A percentile compares a stretch with the other conserved stretches of the same genome.
Conservation (phyloP, 2,113 vertebrate genomes). For the Mungos mungo region DNA sequence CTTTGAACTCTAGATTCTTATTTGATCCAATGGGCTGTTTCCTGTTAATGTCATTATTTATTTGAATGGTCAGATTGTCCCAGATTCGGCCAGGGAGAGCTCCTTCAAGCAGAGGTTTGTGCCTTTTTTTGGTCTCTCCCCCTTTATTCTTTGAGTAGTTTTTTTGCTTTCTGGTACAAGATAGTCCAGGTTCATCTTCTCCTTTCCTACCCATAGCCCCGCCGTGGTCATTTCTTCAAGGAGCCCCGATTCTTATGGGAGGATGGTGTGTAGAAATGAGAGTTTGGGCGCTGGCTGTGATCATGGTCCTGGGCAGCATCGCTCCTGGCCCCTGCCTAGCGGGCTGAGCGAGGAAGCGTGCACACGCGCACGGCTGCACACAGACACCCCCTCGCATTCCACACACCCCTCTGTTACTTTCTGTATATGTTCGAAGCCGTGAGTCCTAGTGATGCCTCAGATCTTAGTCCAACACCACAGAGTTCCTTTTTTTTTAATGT, state of each 20-base stretch:
- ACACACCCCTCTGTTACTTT: background rate
- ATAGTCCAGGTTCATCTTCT: background rate
- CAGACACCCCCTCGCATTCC: background rate
- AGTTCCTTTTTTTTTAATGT: too few species aligned
- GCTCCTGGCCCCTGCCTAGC: background rate
- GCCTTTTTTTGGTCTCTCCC: background rate
- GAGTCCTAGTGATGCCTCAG: background rate
- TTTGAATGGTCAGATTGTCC: background rate
- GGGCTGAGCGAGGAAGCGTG: background rate
- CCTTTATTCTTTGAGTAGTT: background rate
- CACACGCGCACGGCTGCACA: background rate
- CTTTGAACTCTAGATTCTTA: background rate
- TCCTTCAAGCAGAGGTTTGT: background rate
- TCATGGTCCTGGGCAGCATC: background rate
- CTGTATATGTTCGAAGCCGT: background rate
- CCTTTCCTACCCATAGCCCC: background rate
- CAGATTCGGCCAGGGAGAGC: background rate
- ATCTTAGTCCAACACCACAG: background rate
- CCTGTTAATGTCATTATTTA: background rate
- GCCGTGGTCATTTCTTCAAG: background rate
- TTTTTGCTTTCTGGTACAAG: background rate
- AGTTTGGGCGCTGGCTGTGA: background rate
- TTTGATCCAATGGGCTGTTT: background rate
- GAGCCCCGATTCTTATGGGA: background rate
- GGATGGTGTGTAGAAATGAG: background rate